phyloP scores from a whole-genome alignment of 2,888 invertebrate genomes.

The Caenorhabditis panamensis region DNA sequence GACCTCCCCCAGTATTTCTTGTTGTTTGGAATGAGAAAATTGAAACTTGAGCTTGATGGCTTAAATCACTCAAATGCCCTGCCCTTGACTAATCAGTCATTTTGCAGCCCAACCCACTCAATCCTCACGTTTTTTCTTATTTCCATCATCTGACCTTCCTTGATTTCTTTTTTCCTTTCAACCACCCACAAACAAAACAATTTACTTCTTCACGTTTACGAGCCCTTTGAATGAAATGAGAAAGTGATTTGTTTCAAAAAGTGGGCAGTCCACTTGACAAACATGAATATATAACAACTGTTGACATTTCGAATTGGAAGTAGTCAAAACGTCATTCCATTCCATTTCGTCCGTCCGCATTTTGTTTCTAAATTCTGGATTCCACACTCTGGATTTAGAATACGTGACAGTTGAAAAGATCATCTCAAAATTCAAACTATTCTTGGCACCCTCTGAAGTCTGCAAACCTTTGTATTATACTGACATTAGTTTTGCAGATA shows the following conservation, averaged over 20 bases:
- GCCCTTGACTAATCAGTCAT: not conserved
- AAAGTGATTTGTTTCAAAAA: slow-evolving; percentile 38
- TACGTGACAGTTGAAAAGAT: slow-evolving; percentile 42
- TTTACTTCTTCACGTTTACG: not conserved
- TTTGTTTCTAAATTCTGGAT: too few species aligned
- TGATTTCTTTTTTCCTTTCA: not conserved
- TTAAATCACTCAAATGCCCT: not conserved
- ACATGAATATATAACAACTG: slow-evolving; percentile 40
- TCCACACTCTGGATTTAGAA: slow-evolving; percentile 21
- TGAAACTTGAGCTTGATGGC: slow-evolving; percentile 31
- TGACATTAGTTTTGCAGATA: slow-evolving; percentile 8
- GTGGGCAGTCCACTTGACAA: slow-evolving; percentile 26
- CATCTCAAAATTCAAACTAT: not conserved
- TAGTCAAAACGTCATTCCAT: slow-evolving; percentile 27
- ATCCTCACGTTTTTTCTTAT: slow-evolving; percentile 4
- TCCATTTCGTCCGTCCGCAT: too few species aligned
- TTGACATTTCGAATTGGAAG: slow-evolving; percentile 33
- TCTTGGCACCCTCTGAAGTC: not conserved
- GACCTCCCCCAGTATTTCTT: not conserved
- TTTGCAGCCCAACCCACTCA: not conserved
- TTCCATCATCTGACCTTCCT: not conserved
- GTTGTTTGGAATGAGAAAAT: slow-evolving; percentile 20
- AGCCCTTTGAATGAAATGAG: slow-evolving; percentile 9
- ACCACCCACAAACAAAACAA: not conserved
- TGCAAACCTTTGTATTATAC: not conserved